phyloP scores from a whole-genome alignment of 2,797 vertebrate species.

The Hippoglossus hippoglossus region DNA sequence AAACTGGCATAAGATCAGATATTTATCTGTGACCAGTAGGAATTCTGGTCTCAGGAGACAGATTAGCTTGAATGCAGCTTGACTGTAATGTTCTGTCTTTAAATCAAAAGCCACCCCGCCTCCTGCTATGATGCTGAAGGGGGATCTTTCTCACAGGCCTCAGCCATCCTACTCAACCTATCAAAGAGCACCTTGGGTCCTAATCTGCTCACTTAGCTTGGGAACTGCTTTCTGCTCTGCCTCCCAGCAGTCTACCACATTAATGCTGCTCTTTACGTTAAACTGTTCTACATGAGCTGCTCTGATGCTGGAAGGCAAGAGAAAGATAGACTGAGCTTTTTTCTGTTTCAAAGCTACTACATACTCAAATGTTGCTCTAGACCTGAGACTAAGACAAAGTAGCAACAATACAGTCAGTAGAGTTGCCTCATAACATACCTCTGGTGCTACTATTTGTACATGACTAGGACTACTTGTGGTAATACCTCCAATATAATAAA shows the following conservation, averaged over 20 bases:
- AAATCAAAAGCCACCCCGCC: constrained; percentile 31
- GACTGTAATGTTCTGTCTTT: constrained; percentile 26
- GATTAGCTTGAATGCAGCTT: constrained; percentile 25
- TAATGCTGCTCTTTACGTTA: constrained; percentile 38
- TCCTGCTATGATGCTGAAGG: constrained; percentile 20
- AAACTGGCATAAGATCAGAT: constrained; percentile 35
- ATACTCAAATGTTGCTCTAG: constrained; percentile 1
- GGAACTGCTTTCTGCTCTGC: constrained; percentile 16
- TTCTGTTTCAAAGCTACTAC: constrained; percentile 3
- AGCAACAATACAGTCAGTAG: not conserved
- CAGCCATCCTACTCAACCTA: constrained; percentile 43
- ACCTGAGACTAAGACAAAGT: constrained; percentile 13
- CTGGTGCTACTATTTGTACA: constrained; percentile 16
- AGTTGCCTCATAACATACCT: not conserved
- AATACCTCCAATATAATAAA: constrained; percentile 29
- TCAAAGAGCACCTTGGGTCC: constrained; percentile 44
- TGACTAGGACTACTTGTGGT: constrained; percentile 15
- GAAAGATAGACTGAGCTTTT: not conserved
- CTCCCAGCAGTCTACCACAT: constrained; percentile 41
- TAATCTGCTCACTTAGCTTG: constrained; percentile 39
- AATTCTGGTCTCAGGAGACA: constrained; percentile 29
- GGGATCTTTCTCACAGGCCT: constrained; percentile 20
- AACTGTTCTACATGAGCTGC: constrained; percentile 38
- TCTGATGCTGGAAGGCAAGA: constrained; percentile 26
- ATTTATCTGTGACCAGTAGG: constrained; percentile 40